Evolutionary conservation across 2,113 vertebrate species (phyloP), one percentile per base, ranked within the genome.

Genomic region (Bubo bubo): DNA sequence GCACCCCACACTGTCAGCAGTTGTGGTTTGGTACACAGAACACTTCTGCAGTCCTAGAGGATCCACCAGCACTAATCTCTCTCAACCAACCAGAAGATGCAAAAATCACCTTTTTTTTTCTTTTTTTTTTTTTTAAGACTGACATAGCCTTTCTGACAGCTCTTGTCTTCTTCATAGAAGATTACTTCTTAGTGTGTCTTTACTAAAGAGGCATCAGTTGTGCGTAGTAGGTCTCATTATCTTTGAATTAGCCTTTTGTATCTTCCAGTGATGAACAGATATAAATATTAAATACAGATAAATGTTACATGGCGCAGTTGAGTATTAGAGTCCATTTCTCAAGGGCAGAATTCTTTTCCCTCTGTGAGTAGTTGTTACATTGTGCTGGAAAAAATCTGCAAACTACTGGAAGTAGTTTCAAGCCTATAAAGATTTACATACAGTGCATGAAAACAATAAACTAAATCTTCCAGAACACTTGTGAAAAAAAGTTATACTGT

Each of bases 211-310:
- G 5, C 59, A 80, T 93, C 37, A 50, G 19, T 77, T 92, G 45
- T 59, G 47, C 19, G 10, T 90, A 81, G 43, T 43, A 81, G 27
- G 12, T 68, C n/a, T 93, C 82, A 43, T 68, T 93, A 68, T 80
- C 32, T 95, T 91, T 79, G 37, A 90, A 86, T 93, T 90, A 83
- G 67, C 74, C 50, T 20, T 82, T 82, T 64, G 49, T 70, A 28
- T 71, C 10, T 9, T 66, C 20, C 26, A 86, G 45, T 52, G 76
- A 72, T 63, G 16, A 88, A 37, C 50, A 86, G 71, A 71, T 93
- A 55, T 22, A 90, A 96, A 88, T 95, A 86, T 67, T 92, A 96
- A 96, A 88, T 83, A 81, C 60, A 79, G 75, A 52, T 86, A 67
- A 88, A 72, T 86, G 49, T 92, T 92, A 35, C 55, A 5, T 58